Base-by-base conservation (phyloP, 2,113 vertebrate genomes). In the Manacus vitellinus region DNA sequence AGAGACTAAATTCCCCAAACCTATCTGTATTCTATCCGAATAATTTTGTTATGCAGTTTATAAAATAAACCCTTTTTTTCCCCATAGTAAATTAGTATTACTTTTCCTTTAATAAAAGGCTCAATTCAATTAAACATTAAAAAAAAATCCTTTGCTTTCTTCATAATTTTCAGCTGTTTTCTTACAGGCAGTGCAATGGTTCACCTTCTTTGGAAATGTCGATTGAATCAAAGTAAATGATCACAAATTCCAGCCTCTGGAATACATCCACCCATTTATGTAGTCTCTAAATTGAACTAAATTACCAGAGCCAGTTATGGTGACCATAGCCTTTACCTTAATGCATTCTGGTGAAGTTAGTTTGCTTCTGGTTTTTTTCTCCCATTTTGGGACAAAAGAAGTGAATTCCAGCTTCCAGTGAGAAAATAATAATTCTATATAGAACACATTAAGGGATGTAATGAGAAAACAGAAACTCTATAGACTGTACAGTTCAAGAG, bases 351-450 rank as follows among this genome's bases (percentile, higher is more conserved):
- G 12, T 72, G 30, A 89, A 75, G 28, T 35, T 46, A 28, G 5
- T 58, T 89, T 79, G 58, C 49, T 62, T 86, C 30, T 68, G 41
- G 13, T 47, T 85, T 94, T 88, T 94, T 85, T 47, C 49, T 88
- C n/a, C 24, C 14, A 2, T 70, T 83, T 62, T 52, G 28, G 37
- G 71, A 68, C 37, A 30, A 63, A 59, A 89, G 31, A 74, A 56
- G 16, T 33, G 16, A 58, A 33, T 15, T 82, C 7, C 58, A 74
- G 25, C n/a, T 84, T 92, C 52, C 70, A 89, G 39, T 4, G 1
- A 59, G 27, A 23, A 81, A 83, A 85, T 16, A 75, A 27, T 12
- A 85, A 80, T n/a, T 85, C 23, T 3, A 17, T 52, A 7, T 7
- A 58, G 65, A 86, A 25, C 59, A 47, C 1, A 1, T 63, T 58